These are phyloP conservation scores for Tineola bisselliella DNA, from an alignment of 2,888 invertebrate genomes.

Conservation along the genomic window DNA sequence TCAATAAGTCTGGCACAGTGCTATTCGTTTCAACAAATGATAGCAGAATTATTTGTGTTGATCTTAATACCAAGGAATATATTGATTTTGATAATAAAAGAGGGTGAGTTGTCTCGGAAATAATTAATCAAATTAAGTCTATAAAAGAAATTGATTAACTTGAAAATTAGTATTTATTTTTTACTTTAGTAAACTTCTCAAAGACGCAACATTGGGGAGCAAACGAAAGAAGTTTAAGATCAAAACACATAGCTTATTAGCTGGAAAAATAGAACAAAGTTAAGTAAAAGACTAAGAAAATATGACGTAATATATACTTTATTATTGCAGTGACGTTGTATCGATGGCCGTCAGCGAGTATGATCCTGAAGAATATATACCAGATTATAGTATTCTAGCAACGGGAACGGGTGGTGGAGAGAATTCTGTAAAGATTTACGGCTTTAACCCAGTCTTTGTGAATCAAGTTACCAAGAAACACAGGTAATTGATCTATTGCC, in stretches of 20 bases:
- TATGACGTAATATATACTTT: no score
- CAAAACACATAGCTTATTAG: no score
- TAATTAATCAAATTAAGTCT: no score
- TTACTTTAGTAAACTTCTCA: no score
- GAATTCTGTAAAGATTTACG: slow-evolving; percentile 55
- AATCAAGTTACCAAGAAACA: slow-evolving; percentile 25
- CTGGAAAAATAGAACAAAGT: no score
- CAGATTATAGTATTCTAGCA: slow-evolving; percentile 47
- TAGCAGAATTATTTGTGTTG: slow-evolving; percentile 46
- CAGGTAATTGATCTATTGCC: slow-evolving; percentile 26
- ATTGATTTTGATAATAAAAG: slow-evolving; percentile 54
- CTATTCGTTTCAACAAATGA: slow-evolving; percentile 56
- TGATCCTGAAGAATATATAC: slow-evolving; percentile 37
- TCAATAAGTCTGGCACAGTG: slow-evolving; percentile 48
- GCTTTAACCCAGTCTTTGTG: slow-evolving; percentile 17
- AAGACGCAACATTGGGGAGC: no score
- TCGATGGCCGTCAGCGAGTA: slow-evolving; percentile 49
- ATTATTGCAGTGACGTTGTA: slow-evolving; percentile 40
- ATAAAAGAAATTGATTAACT: no score
- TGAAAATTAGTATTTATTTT: no score
- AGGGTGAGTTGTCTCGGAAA: slow-evolving; percentile 40
- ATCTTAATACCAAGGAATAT: slow-evolving; percentile 42
- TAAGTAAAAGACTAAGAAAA: no score
- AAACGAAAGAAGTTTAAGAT: no score
- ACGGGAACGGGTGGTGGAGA: slow-evolving; percentile 50